These are phyloP conservation scores for Periophthalmodon schlosseri DNA, from an alignment of 2,113 vertebrate genomes.

Conservation along the genomic window DNA sequence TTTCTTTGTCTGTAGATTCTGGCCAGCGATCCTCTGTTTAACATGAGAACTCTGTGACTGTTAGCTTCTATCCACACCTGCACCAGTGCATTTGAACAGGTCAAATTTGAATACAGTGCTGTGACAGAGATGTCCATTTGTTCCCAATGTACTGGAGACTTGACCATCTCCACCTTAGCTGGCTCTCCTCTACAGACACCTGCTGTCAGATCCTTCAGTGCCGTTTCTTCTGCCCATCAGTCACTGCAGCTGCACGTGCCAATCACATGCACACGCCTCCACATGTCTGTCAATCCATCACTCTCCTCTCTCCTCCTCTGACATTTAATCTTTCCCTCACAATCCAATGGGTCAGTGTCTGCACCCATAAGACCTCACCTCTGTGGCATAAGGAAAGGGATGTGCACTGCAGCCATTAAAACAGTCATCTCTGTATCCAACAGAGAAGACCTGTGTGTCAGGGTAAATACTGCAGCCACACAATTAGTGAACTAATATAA, in stretches of 20 bases:
- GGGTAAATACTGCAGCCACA: background rate
- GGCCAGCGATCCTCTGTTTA: background rate
- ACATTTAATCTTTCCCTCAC: conserved; percentile 3
- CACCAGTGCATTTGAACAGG: conserved; percentile 15
- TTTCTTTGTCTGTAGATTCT: background rate
- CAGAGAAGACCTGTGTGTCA: background rate
- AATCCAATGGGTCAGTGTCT: conserved; percentile 32
- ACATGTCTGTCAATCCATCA: conserved; percentile 47
- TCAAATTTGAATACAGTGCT: conserved; percentile 34
- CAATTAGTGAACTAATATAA: background rate
- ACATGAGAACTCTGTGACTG: background rate
- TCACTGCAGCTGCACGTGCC: conserved; percentile 49
- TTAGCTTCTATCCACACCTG: background rate
- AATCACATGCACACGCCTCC: conserved; percentile 51
- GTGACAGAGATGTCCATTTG: conserved; percentile 34
- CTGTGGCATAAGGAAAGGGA: conserved; percentile 11
- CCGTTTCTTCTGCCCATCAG: conserved; percentile 62
- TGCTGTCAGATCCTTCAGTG: conserved; percentile 60
- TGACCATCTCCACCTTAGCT: conserved; percentile 31
- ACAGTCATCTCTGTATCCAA: background rate
- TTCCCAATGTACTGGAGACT: conserved; percentile 40
- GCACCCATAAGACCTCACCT: conserved; percentile 11
- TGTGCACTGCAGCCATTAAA: background rate
- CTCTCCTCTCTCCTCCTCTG: background rate
- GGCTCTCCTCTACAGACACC: conserved; percentile 26